phyloP scores from a whole-genome alignment of 2,888 invertebrate genomes.

The Clusia tigrina region DNA sequence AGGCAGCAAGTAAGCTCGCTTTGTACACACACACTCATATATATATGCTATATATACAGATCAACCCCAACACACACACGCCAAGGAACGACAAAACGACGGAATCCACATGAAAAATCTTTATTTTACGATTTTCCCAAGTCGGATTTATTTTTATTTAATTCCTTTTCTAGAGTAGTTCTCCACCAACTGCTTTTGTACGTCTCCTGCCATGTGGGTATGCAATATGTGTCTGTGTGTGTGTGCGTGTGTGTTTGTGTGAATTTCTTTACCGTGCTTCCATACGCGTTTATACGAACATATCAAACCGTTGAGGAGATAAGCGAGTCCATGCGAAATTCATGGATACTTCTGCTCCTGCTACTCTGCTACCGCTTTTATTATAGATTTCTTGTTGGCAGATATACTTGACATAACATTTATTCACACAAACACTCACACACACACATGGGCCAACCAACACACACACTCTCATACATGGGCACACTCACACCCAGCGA shows the following conservation, averaged over 20 bases:
- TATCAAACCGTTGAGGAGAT: neutral
- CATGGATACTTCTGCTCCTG: slow-evolving; percentile 40
- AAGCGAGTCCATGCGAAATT: neutral
- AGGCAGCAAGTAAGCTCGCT: no score
- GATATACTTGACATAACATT: slow-evolving; percentile 33
- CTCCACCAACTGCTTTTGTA: neutral
- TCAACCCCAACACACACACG: slow-evolving; percentile 9
- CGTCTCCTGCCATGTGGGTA: no score
- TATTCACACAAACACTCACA: slow-evolving; percentile 24
- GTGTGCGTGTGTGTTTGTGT: neutral
- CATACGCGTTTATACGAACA: neutral
- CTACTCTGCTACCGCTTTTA: slow-evolving; percentile 44
- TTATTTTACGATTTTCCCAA: slow-evolving; percentile 52
- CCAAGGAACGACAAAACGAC: slow-evolving; percentile 40
- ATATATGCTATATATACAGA: no score
- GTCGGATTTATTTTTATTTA: slow-evolving; percentile 21
- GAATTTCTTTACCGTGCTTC: neutral
- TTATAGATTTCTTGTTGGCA: slow-evolving; percentile 50
- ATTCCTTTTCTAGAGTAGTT: neutral
- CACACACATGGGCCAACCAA: slow-evolving; percentile 3
- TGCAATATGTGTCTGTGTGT: neutral
- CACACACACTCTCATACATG: neutral
- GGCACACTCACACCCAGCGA: slow-evolving; percentile 30
- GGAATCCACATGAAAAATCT: slow-evolving; percentile 52
- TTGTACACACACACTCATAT: no score